Percentiles rank a stretch among this genome's conserved stretches.
Evolutionary conservation across 2,888 invertebrate species (phyloP).

Genomic region (Uloborus plumipes): DNA sequence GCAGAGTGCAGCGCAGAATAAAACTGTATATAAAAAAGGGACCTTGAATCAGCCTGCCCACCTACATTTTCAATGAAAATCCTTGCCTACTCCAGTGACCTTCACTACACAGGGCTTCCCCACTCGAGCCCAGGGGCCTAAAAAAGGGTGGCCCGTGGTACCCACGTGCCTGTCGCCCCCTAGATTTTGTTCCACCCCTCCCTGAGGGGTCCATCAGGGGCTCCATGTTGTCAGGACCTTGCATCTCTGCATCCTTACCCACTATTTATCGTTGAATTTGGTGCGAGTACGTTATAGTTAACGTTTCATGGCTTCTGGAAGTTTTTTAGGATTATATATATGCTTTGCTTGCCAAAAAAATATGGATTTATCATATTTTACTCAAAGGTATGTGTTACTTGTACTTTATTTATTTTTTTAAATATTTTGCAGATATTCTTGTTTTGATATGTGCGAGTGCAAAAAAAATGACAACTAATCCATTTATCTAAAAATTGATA

Average conservation of each 20-base stretch:
- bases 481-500: too few species aligned
- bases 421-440: too few species aligned
- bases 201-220: constrained; percentile 53
- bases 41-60: constrained; percentile 55
- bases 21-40: constrained; percentile 31
- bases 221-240: constrained; percentile 42
- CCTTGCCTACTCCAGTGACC: constrained; percentile 43
- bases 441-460: too few species aligned
- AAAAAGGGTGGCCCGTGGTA: constrained; percentile 17
- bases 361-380: too few species aligned
- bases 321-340: constrained; percentile 13
- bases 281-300: constrained; percentile 1
- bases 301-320: not conserved
- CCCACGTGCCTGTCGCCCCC: constrained; percentile 38
- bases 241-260: constrained; percentile 9
- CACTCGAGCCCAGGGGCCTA: constrained; percentile 49
- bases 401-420: too few species aligned
- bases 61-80: constrained; percentile 29
- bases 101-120: constrained; percentile 33
- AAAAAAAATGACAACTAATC: too few species aligned
- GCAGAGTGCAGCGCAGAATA: constrained; percentile 25
- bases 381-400: too few species aligned
- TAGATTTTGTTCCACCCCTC: constrained; percentile 9
- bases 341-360: too few species aligned
- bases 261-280: constrained; percentile 29